phyloP scores from a whole-genome alignment of 2,888 invertebrate species.

The Meteorus colon region DNA sequence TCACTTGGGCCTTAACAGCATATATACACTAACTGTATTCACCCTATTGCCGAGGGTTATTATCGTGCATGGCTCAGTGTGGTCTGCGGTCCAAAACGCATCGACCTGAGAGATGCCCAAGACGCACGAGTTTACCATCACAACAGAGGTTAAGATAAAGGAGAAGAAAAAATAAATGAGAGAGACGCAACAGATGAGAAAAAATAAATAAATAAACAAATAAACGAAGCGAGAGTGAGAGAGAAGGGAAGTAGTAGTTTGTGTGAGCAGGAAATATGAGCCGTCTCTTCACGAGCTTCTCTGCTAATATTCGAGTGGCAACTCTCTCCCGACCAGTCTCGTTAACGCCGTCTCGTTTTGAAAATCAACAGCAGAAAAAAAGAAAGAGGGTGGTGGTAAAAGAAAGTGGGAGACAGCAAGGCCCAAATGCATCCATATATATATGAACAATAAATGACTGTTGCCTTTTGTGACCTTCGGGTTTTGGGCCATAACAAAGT shows the following conservation, averaged over 20 bases:
- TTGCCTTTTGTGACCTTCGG: slow-evolving; percentile 27
- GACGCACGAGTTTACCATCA: slow-evolving; percentile 53
- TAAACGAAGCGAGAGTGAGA: neutral
- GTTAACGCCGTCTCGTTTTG: slow-evolving; percentile 65
- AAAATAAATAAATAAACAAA: slow-evolving; percentile 42
- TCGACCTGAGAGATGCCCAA: slow-evolving; percentile 54
- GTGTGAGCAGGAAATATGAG: slow-evolving; percentile 26
- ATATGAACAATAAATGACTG: slow-evolving; percentile 33
- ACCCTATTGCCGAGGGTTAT: slow-evolving; percentile 67
- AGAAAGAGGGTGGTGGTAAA: neutral
- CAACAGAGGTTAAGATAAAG: slow-evolving; percentile 43
- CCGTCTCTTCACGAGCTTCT: slow-evolving; percentile 42
- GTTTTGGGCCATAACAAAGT: slow-evolving; percentile 35
- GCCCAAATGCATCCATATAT: neutral
- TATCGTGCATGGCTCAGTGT: slow-evolving; percentile 68
- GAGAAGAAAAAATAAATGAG: slow-evolving; percentile 42
- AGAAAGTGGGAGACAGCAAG: neutral
- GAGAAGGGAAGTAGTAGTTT: neutral
- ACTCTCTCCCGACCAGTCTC: slow-evolving; percentile 54
- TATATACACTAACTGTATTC: slow-evolving; percentile 67
- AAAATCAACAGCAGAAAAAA: slow-evolving; percentile 52
- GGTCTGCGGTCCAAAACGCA: slow-evolving; percentile 69
- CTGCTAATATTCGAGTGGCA: slow-evolving; percentile 60
- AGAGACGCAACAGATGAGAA: slow-evolving; percentile 39
- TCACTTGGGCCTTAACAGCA: slow-evolving; percentile 53